phyloP scores from a whole-genome alignment of 2,797 vertebrate species.

The Coregonus sp. region DNA sequence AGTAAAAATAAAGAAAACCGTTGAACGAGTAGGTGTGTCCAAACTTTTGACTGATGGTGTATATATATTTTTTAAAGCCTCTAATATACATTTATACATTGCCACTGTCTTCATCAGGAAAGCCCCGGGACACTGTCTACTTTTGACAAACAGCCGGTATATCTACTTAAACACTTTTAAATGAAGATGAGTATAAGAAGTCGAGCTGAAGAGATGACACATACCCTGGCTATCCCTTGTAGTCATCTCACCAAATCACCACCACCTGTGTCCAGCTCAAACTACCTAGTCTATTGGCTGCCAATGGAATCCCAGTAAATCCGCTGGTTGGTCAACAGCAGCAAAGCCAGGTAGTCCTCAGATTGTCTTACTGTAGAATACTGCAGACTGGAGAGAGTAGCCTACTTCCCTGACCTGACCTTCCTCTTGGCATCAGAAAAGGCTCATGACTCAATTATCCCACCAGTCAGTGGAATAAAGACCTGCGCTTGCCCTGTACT shows the following conservation, averaged over 20 bases:
- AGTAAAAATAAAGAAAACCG: too few species aligned
- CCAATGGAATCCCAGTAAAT: constrained; percentile 2
- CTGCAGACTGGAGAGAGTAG: not conserved
- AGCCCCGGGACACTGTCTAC: not conserved
- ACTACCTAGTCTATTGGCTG: not conserved
- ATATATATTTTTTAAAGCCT: too few species aligned
- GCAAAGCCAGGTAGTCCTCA: not conserved
- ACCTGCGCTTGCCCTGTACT: too few species aligned
- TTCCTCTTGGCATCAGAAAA: too few species aligned
- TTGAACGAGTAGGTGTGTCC: too few species aligned
- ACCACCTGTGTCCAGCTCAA: not conserved
- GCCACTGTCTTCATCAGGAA: not conserved
- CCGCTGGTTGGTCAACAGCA: not conserved
- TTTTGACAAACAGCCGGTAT: not conserved
- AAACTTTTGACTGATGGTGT: too few species aligned
- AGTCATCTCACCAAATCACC: constrained; percentile 2
- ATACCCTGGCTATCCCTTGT: not conserved
- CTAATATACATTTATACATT: too few species aligned
- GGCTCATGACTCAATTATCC: too few species aligned
- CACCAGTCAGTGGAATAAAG: too few species aligned
- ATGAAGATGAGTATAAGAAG: not conserved
- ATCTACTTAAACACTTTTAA: not conserved
- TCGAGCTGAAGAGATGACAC: not conserved
- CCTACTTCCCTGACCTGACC: too few species aligned
- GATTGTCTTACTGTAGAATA: not conserved